A percentile compares a stretch with the other conserved stretches of the same genome.
Evolutionary conservation across 1,140 invertebrate species (phyloP).

Genomic region (Cydia fagiglandana): DNA sequence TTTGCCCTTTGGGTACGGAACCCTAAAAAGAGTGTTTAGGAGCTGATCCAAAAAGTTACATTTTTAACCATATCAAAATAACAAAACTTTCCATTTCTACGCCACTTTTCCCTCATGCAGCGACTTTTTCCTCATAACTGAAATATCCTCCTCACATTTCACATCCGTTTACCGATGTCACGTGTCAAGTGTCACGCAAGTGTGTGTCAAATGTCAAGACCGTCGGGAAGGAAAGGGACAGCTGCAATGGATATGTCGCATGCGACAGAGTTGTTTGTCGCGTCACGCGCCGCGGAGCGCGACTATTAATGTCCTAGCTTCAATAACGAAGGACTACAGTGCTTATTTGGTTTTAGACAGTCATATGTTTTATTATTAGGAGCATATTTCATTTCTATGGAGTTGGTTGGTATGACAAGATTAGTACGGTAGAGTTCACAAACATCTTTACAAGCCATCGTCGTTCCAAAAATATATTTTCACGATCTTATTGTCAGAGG

Average conservation of each 20-base stretch:
- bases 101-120: background rate
- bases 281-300: constrained; percentile 2
- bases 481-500: too few species aligned
- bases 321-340: background rate
- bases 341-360: background rate
- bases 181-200: background rate
- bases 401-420: background rate
- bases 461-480: too few species aligned
- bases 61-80: too few species aligned
- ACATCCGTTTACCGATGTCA: background rate
- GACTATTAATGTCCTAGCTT: constrained; percentile 20
- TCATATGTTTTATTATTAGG: background rate
- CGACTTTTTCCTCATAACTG: background rate
- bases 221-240: background rate
- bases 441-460: too few species aligned
- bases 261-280: background rate
- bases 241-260: background rate
- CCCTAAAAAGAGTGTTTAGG: too few species aligned
- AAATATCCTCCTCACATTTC: background rate
- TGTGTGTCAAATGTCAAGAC: background rate
- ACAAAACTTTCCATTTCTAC: background rate
- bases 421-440: too few species aligned
- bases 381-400: background rate
- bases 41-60: too few species aligned
- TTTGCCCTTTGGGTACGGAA: too few species aligned